Conservation (phyloP, 2,797 vertebrate genomes). For the Trachops cirrhosus region DNA sequence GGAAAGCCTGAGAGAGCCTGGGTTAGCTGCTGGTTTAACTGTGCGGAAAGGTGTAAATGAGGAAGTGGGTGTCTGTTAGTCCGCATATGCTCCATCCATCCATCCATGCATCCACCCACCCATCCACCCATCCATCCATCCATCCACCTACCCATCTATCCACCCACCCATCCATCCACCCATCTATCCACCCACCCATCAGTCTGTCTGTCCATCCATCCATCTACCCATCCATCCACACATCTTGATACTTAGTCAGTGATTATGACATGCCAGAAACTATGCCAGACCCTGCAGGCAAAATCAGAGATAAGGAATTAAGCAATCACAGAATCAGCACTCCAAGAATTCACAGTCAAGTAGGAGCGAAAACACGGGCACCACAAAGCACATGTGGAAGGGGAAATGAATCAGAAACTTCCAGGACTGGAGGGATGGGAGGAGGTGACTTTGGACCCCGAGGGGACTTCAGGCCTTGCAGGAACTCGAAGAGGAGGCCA, state of each 20-base stretch:
- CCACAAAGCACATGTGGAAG: neutral
- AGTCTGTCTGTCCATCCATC: fast-evolving
- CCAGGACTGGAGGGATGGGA: fast-evolving
- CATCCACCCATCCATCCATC: fast-evolving
- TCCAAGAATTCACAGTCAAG: conserved; percentile 1
- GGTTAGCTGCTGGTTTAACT: neutral
- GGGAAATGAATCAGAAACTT: neutral
- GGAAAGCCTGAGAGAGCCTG: neutral
- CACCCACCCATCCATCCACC: fast-evolving
- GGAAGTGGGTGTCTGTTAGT: neutral
- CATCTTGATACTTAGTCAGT: neutral
- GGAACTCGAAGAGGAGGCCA: neutral
- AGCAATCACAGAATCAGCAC: neutral
- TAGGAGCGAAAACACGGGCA: neutral
- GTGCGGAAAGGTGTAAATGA: neutral
- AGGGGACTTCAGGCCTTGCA: fast-evolving
- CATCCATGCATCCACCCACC: fast-evolving
- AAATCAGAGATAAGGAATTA: conserved; percentile 36
- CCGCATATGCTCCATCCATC: too few species aligned
- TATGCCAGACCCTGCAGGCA: neutral
- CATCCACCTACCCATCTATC: fast-evolving
- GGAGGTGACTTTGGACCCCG: neutral
- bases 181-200: neutral
- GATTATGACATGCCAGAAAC: neutral
- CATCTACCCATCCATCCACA: neutral